Conservation (phyloP, 1,140 invertebrate species). For the Harlomillsia oculata region DNA sequence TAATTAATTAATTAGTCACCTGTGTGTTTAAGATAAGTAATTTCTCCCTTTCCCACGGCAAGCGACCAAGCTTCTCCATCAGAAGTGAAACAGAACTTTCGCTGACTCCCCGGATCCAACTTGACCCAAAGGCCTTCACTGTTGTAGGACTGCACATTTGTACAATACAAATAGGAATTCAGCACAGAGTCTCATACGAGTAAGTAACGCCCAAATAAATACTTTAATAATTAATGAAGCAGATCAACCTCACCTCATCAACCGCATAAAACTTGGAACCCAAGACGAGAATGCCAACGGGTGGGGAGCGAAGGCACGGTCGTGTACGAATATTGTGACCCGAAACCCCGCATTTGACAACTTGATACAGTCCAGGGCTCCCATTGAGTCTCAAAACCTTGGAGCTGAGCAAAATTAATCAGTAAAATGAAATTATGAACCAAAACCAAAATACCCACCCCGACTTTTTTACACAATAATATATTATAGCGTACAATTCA, state of each 20-base stretch:
- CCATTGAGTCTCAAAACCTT: slow-evolving; percentile 34
- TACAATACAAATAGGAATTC: too few species aligned
- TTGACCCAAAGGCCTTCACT: slow-evolving; percentile 59
- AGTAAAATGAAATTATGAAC: slow-evolving; percentile 1
- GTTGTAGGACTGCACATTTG: slow-evolving; percentile 46
- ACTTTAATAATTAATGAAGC: too few species aligned
- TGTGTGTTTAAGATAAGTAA: slow-evolving; percentile 57
- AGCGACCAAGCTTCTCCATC: slow-evolving; percentile 66
- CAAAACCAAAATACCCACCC: neutral
- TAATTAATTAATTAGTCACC: slow-evolving; percentile 33
- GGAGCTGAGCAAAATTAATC: slow-evolving; percentile 21
- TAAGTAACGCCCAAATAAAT: too few species aligned
- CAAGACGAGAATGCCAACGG: slow-evolving; percentile 63
- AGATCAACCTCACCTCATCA: slow-evolving; percentile 51
- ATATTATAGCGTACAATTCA: neutral
- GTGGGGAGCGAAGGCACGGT: slow-evolving; percentile 61
- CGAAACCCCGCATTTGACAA: slow-evolving; percentile 69
- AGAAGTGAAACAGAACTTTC: slow-evolving; percentile 58
- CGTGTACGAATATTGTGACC: slow-evolving; percentile 67
- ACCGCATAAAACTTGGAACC: slow-evolving; percentile 59
- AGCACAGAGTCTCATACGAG: too few species aligned
- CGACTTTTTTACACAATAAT: neutral
- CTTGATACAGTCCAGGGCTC: slow-evolving; percentile 50
- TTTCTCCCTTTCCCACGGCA: slow-evolving; percentile 54
- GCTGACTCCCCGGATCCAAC: slow-evolving; percentile 45